Percentiles rank a stretch among this genome's conserved stretches.
Conservation (phyloP, 2,797 vertebrate species). For the Acomys russatus region DNA sequence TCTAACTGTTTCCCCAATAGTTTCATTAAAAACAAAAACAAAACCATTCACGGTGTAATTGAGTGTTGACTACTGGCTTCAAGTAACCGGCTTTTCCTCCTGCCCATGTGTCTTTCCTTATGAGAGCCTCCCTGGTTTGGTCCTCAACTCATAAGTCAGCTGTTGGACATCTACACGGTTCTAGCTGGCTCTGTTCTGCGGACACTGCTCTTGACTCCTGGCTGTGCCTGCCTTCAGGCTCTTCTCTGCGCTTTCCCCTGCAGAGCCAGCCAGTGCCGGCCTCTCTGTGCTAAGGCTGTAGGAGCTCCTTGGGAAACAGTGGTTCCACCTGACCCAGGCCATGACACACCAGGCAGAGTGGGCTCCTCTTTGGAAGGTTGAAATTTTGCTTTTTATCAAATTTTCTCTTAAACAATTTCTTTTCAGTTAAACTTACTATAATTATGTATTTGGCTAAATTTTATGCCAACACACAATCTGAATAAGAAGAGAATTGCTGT, state of each 20-base stretch:
- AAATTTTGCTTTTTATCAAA: background rate
- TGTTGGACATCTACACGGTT: background rate
- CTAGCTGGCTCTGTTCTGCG: background rate
- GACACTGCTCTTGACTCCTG: background rate
- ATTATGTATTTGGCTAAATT: background rate
- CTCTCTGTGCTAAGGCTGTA: background rate
- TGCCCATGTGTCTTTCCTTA: rapidly evolving
- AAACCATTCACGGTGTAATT: background rate
- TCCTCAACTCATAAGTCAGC: background rate
- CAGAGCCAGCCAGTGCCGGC: background rate
- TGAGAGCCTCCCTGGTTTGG: background rate
- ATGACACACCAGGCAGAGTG: background rate
- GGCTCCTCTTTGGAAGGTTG: background rate
- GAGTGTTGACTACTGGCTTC: background rate
- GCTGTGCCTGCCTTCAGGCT: background rate
- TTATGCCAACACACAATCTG: background rate
- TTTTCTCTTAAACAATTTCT: background rate
- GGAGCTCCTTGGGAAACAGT: background rate
- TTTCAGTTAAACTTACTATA: background rate
- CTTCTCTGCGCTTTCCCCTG: background rate
- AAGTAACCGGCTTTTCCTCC: background rate
- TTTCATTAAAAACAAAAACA: background rate
- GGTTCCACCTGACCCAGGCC: background rate
- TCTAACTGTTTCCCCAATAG: background rate
- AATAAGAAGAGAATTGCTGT: conserved; percentile 7